phyloP scores from a whole-genome alignment of 2,888 invertebrate genomes.

The Phengaris alcon region DNA sequence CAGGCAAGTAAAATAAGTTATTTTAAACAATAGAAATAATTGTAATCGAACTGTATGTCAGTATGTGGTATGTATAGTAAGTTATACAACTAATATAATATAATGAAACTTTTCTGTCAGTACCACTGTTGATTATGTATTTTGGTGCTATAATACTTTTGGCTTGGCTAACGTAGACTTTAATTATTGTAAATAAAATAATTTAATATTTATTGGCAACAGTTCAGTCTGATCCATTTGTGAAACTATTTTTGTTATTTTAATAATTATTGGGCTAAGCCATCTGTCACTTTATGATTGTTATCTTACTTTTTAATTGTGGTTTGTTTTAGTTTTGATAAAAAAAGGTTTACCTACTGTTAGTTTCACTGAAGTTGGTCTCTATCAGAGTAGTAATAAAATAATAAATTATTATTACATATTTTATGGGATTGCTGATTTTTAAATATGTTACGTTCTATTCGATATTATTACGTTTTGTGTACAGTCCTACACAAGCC shows the following conservation, averaged over 20 bases:
- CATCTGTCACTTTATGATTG: slow-evolving; percentile 41
- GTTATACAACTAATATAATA: slow-evolving; percentile 31
- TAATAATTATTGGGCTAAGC: slow-evolving; percentile 57
- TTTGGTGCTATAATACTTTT: slow-evolving; percentile 76
- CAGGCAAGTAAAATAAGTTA: slow-evolving; percentile 72
- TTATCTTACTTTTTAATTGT: slow-evolving; percentile 29
- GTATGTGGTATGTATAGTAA: slow-evolving; percentile 45
- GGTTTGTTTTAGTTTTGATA: slow-evolving; percentile 27
- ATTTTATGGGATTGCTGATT: slow-evolving; percentile 22
- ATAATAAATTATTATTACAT: slow-evolving; percentile 3
- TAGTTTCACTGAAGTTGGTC: slow-evolving; percentile 18
- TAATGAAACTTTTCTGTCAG: slow-evolving; percentile 74
- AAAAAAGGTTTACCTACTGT: slow-evolving; percentile 19
- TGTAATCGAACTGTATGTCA: slow-evolving; percentile 63
- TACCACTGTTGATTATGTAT: slow-evolving; percentile 62
- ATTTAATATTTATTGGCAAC: slow-evolving; percentile 69
- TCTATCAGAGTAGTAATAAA: not conserved
- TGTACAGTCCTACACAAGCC: not conserved
- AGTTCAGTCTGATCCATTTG: slow-evolving; percentile 51
- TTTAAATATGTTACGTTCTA: slow-evolving; percentile 12
- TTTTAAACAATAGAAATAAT: slow-evolving; percentile 47
- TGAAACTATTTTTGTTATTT: slow-evolving; percentile 44
- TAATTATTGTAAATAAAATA: slow-evolving; percentile 63
- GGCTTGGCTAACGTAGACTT: slow-evolving; percentile 75
- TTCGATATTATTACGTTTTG: not conserved